These are phyloP conservation scores for Conops quadrifasciatus DNA, from an alignment of 2,888 invertebrate species.

Conservation along the genomic window DNA sequence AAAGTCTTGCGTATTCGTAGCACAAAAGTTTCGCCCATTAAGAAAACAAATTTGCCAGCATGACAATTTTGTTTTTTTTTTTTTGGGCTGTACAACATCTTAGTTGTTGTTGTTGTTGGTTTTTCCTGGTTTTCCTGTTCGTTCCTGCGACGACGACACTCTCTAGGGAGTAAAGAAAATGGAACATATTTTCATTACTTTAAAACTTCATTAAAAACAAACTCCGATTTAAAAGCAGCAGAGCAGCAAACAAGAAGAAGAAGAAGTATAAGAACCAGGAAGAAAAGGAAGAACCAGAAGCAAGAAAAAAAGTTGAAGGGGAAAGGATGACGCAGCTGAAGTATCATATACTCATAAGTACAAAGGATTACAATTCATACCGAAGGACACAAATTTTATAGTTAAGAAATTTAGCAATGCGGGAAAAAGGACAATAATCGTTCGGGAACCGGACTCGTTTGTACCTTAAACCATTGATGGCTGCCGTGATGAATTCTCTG, in stretches of 20 bases:
- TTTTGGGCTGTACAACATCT: conserved; percentile 25
- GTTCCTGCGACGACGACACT: not conserved
- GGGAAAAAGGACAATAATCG: too few species aligned
- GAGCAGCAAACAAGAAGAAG: not conserved
- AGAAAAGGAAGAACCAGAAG: not conserved
- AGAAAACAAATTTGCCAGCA: conserved; percentile 27
- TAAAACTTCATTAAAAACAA: conserved; percentile 33
- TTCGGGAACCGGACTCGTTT: too few species aligned
- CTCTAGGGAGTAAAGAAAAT: conserved; percentile 32
- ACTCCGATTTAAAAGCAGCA: not conserved
- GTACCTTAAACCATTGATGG: too few species aligned
- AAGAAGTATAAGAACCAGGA: not conserved
- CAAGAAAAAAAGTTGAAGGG: not conserved
- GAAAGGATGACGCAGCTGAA: not conserved
- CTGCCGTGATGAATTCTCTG: too few species aligned
- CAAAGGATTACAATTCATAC: too few species aligned
- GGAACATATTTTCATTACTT: conserved; percentile 36
- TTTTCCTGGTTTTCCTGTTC: conserved; percentile 29
- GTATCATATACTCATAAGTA: too few species aligned
- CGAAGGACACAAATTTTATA: too few species aligned
- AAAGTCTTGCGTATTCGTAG: not conserved
- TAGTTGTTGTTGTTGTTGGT: conserved; percentile 34
- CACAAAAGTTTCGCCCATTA: conserved; percentile 16
- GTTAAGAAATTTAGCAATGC: too few species aligned
- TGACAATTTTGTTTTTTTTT: conserved; percentile 39